Percentiles rank a stretch among this genome's conserved stretches.
These are phyloP conservation scores for Florisuga fusca DNA, from an alignment of 2,797 vertebrate genomes.

Conservation along the genomic window DNA sequence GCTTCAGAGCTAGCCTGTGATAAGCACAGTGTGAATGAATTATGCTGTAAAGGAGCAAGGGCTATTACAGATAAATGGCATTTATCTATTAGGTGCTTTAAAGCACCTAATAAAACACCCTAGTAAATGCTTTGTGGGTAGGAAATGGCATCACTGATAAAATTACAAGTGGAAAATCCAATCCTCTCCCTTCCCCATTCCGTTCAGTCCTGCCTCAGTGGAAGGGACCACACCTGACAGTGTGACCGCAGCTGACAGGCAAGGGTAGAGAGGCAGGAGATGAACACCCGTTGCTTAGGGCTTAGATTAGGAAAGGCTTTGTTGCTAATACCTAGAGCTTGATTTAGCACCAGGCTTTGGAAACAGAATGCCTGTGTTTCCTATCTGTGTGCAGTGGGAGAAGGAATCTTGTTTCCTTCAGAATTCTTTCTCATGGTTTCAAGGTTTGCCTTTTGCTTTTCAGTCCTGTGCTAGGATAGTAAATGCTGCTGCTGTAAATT, in stretches of 20 bases:
- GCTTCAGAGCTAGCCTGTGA: not conserved
- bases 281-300: not conserved
- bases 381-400: not conserved
- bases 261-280: not conserved
- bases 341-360: conserved; percentile 39
- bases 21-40: not conserved
- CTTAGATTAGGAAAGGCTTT: conserved; percentile 29
- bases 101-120: not conserved
- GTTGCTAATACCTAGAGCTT: conserved; percentile 21
- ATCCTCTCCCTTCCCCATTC: not conserved
- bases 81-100: not conserved
- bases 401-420: not conserved
- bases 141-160: not conserved
- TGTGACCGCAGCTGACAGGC: not conserved
- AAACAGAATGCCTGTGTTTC: not conserved
- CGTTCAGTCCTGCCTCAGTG: not conserved
- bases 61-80: not conserved
- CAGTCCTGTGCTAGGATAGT: not conserved
- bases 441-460: not conserved
- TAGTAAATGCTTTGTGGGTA: not conserved
- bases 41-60: not conserved
- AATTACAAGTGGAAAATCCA: not conserved
- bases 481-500: not conserved
- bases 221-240: not conserved
- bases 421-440: not conserved